Evolutionary conservation across 2,113 vertebrate genomes (phyloP).

Genomic region (Hirundichthys speculiger): DNA sequence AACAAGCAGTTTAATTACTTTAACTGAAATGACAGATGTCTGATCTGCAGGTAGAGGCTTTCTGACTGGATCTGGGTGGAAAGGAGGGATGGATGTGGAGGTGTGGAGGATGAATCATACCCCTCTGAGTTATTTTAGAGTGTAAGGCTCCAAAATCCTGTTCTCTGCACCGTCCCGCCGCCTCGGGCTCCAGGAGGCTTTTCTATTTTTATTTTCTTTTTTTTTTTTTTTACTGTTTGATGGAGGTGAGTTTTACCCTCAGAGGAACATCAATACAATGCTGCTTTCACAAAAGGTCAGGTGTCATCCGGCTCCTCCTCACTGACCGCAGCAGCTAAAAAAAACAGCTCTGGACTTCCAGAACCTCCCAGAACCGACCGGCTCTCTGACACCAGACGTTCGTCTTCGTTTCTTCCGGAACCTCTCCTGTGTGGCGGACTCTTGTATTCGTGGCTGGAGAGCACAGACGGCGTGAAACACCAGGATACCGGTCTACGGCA

Average conservation of each 20-base stretch:
- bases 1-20: no score
- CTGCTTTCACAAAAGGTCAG: slow-evolving; percentile 53
- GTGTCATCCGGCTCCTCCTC: slow-evolving; percentile 35
- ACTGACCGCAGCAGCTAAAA: slow-evolving; percentile 25
- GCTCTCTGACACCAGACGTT: no score
- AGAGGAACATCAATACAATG: slow-evolving; percentile 30
- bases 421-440: background rate
- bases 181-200: slow-evolving; percentile 24
- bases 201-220: background rate
- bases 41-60: no score
- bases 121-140: slow-evolving; percentile 35
- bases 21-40: no score
- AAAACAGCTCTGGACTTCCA: slow-evolving; percentile 32
- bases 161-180: slow-evolving; percentile 7
- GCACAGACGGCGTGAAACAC: no score
- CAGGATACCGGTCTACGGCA: no score
- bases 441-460: no score
- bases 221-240: no score
- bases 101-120: slow-evolving; percentile 30
- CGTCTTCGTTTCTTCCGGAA: no score
- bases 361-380: slow-evolving; percentile 7
- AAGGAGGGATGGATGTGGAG: background rate
- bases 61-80: no score
- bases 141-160: slow-evolving; percentile 22
- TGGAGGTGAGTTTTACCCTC: slow-evolving; percentile 28